A percentile compares a stretch with the other conserved stretches of the same genome.
Conservation (phyloP, 2,888 invertebrate genomes). For the Yponomeuta cagnagella region DNA sequence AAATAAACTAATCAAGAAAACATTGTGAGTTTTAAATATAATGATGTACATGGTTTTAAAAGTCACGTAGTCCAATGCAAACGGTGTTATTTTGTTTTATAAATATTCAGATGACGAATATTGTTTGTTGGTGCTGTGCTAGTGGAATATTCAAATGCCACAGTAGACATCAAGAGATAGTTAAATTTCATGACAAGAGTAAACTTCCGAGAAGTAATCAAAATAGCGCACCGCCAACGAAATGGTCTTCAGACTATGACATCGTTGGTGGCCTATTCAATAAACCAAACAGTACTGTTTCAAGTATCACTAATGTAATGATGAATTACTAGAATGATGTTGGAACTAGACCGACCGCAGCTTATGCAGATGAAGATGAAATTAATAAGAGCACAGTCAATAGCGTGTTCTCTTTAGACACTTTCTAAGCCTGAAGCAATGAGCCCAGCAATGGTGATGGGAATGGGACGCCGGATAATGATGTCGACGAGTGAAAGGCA, state of each 20-base stretch:
- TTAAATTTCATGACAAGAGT: background rate
- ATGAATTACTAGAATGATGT: background rate
- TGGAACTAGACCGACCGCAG: conserved; percentile 1
- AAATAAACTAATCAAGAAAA: background rate
- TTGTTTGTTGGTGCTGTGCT: background rate
- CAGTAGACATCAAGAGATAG: background rate
- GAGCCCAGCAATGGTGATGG: conserved; percentile 34
- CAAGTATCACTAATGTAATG: background rate
- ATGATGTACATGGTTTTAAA: no score
- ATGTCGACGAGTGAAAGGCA: conserved; percentile 42
- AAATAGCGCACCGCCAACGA: background rate
- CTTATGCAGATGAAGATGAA: conserved; percentile 1
- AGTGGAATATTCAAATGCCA: background rate
- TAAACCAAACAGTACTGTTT: background rate
- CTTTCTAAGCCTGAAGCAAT: conserved; percentile 52
- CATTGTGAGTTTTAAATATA: no score
- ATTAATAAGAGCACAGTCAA: conserved; percentile 21
- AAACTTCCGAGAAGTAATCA: conserved; percentile 1
- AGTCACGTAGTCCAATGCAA: no score
- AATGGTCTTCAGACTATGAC: background rate
- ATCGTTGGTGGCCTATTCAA: background rate
- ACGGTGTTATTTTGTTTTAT: background rate
- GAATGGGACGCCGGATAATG: conserved; percentile 20
- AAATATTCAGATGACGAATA: background rate
- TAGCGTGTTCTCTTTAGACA: conserved; percentile 33